A percentile compares a stretch with the other conserved stretches of the same genome.
Conservation (phyloP, 2,888 invertebrate species). For the Tenthredo livida region DNA sequence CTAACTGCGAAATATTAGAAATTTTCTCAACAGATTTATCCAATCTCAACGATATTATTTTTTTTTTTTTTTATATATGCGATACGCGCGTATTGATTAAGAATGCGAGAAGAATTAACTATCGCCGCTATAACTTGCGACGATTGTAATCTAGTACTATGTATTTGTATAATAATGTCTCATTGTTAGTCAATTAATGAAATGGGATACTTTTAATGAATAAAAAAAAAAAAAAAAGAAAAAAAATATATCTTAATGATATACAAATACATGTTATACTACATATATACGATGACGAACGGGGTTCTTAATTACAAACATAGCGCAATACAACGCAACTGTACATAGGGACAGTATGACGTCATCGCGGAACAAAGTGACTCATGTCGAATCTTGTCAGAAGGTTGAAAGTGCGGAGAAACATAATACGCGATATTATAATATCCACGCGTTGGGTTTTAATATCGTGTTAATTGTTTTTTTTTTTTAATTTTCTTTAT, state of each 20-base stretch:
- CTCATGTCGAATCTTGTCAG: slow-evolving; percentile 43
- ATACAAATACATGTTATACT: not conserved
- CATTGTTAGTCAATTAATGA: slow-evolving; percentile 3
- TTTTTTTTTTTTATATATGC: not conserved
- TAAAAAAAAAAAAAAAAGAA: too few species aligned
- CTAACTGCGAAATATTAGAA: not conserved
- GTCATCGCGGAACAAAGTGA: slow-evolving; percentile 52
- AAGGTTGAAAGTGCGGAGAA: not conserved
- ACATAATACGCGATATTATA: not conserved
- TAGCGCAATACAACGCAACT: not conserved
- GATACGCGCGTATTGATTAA: slow-evolving; percentile 1
- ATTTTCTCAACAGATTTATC: not conserved
- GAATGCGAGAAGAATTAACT: not conserved
- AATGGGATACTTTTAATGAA: not conserved
- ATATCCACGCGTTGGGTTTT: not conserved
- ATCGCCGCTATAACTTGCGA: slow-evolving; percentile 7
- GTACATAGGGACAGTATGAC: slow-evolving; percentile 25
- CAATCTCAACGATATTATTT: not conserved
- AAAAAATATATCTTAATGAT: too few species aligned
- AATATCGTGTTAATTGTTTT: not conserved
- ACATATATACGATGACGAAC: not conserved
- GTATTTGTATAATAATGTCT: not conserved
- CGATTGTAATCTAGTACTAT: slow-evolving; percentile 30
- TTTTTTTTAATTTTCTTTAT: not conserved
- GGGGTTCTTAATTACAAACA: not conserved